Evolutionary conservation across 2,113 vertebrate genomes (phyloP).

Genomic region (Sinosuthora webbiana): DNA sequence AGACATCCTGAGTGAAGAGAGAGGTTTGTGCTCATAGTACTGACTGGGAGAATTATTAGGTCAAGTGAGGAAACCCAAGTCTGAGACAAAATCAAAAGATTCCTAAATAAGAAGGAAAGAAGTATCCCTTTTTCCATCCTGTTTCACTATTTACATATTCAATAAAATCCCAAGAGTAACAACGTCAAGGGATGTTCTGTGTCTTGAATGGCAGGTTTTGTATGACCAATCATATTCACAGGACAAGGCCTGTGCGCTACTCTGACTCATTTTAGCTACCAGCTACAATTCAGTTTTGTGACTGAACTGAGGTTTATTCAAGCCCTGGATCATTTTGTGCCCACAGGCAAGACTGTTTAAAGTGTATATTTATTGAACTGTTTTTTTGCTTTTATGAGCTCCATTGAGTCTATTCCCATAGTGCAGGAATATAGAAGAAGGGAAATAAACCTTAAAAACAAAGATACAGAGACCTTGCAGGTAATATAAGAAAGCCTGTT

Average conservation of each 20-base stretch:
- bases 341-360: background rate
- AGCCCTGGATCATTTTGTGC: background rate
- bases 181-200: background rate
- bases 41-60: background rate
- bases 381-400: conserved; percentile 21
- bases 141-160: background rate
- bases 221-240: background rate
- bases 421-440: background rate
- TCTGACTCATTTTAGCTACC: background rate
- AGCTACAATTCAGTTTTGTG: background rate
- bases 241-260: background rate
- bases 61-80: background rate
- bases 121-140: background rate
- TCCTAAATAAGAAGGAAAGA: background rate
- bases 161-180: background rate
- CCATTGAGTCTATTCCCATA: background rate
- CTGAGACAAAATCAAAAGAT: background rate
- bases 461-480: conserved; percentile 16
- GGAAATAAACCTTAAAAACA: conserved; percentile 33
- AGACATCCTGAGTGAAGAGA: background rate
- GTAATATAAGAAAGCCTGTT: background rate
- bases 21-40: background rate
- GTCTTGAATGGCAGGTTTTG: background rate
- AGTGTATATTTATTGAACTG: background rate
- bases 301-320: background rate